Evolutionary conservation across 1,140 invertebrate species (phyloP).

Genomic region (Sitophilus oryzae): DNA sequence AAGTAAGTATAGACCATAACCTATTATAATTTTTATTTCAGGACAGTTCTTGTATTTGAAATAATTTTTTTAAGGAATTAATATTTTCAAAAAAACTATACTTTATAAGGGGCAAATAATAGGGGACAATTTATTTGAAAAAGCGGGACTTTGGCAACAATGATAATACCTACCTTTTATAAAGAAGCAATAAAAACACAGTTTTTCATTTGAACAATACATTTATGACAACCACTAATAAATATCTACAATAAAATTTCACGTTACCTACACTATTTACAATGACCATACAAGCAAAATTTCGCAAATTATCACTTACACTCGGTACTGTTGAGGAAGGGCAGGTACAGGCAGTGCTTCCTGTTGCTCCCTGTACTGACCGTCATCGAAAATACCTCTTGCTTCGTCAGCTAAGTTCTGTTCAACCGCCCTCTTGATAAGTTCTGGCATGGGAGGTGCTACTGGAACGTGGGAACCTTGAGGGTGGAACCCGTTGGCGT

Average conservation of each 20-base stretch:
- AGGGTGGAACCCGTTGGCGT: constrained; percentile 51
- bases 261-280: neutral
- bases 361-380: constrained; percentile 24
- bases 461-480: constrained; percentile 47
- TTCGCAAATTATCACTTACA: constrained; percentile 1
- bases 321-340: constrained; percentile 9
- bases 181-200: too few species aligned
- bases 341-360: constrained; percentile 8
- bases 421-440: constrained; percentile 47
- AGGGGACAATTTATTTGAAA: too few species aligned
- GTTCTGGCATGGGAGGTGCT: constrained; percentile 46
- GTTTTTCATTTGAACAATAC: too few species aligned
- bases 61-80: too few species aligned
- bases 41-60: too few species aligned
- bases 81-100: too few species aligned
- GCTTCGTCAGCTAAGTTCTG: constrained; percentile 41
- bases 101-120: too few species aligned
- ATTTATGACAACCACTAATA: too few species aligned
- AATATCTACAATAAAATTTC: neutral
- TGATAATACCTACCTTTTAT: too few species aligned
- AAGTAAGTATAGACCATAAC: too few species aligned
- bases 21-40: too few species aligned
- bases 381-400: constrained; percentile 31
- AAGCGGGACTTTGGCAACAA: too few species aligned
- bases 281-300: neutral